Evolutionary conservation across 2,797 vertebrate genomes (phyloP).

Genomic region (Notolabrus celidotus): DNA sequence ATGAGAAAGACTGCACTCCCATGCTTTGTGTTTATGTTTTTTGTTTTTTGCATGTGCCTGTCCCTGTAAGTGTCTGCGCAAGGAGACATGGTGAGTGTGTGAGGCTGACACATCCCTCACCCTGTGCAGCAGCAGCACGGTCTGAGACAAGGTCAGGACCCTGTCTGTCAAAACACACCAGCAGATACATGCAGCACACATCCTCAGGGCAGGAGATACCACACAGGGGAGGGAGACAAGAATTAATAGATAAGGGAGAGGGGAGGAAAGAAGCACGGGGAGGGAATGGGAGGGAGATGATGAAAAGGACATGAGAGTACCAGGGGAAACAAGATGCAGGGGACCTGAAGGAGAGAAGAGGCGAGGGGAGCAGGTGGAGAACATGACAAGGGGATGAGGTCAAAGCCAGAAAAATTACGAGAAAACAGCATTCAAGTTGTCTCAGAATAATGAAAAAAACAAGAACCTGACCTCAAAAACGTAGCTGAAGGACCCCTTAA

Average conservation of each 20-base stretch:
- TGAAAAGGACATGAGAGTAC: slow-evolving; percentile 29
- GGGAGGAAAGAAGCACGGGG: slow-evolving; percentile 8
- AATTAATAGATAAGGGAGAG: slow-evolving; percentile 72
- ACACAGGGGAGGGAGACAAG: slow-evolving; percentile 59
- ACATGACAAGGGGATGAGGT: slow-evolving; percentile 27
- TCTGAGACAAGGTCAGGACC: slow-evolving; percentile 68
- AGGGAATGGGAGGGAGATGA: slow-evolving; percentile 15
- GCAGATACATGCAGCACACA: slow-evolving; percentile 68
- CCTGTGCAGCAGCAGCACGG: slow-evolving; percentile 50
- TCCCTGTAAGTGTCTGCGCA: slow-evolving; percentile 32
- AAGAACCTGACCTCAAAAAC: too few species aligned
- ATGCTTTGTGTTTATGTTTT: not conserved
- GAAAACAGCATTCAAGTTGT: not conserved
- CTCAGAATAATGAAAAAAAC: too few species aligned
- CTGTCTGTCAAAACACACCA: slow-evolving; percentile 75
- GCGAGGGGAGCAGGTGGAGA: slow-evolving; percentile 35
- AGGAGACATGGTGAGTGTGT: slow-evolving; percentile 31
- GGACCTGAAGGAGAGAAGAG: slow-evolving; percentile 14
- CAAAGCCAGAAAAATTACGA: slow-evolving; percentile 20
- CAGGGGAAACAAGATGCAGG: slow-evolving; percentile 48
- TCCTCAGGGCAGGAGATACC: slow-evolving; percentile 68
- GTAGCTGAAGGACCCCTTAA: not conserved
- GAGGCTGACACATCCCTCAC: slow-evolving; percentile 63
- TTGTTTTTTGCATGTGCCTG: slow-evolving; percentile 13
- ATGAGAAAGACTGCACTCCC: too few species aligned